A percentile compares a stretch with the other conserved stretches of the same genome.
These are phyloP conservation scores for Zophobas atratus DNA, from an alignment of 1,140 invertebrate genomes.

Conservation along the genomic window DNA sequence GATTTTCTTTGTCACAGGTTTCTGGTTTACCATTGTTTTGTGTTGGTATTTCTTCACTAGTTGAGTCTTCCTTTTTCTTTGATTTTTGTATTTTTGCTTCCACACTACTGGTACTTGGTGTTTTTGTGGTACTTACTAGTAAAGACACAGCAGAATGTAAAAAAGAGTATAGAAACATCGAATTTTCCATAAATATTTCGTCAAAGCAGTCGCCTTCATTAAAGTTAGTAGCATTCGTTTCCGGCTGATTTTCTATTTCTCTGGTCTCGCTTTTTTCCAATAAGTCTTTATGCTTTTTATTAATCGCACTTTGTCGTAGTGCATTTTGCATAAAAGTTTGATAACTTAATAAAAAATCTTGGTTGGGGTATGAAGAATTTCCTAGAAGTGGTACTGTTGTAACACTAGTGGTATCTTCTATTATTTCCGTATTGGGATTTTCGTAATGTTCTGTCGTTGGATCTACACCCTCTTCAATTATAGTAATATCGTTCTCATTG, in stretches of 20 bases:
- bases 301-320: conserved; percentile 17
- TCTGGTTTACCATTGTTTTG: conserved; percentile 40
- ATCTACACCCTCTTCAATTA: conserved; percentile 13
- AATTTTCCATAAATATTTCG: conserved; percentile 50
- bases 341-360: conserved; percentile 47
- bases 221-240: not conserved
- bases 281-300: conserved; percentile 32
- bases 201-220: conserved; percentile 31
- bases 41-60: not conserved
- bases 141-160: conserved; percentile 51
- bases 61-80: conserved; percentile 1
- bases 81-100: conserved; percentile 8
- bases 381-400: not conserved
- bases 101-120: conserved; percentile 3
- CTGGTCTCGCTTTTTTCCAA: conserved; percentile 15
- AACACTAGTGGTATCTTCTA: not conserved
- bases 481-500: conserved; percentile 16
- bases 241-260: conserved; percentile 18
- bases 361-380: conserved; percentile 18
- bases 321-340: conserved; percentile 46
- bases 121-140: conserved; percentile 24
- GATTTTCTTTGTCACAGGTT: not conserved
- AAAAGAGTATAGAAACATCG: conserved; percentile 53
- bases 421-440: conserved; percentile 3
- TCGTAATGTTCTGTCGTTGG: conserved; percentile 25